Percentiles rank a stretch among this genome's conserved stretches.
Conservation (phyloP, 2,113 vertebrate species). For the Atlantisia rogersi region DNA sequence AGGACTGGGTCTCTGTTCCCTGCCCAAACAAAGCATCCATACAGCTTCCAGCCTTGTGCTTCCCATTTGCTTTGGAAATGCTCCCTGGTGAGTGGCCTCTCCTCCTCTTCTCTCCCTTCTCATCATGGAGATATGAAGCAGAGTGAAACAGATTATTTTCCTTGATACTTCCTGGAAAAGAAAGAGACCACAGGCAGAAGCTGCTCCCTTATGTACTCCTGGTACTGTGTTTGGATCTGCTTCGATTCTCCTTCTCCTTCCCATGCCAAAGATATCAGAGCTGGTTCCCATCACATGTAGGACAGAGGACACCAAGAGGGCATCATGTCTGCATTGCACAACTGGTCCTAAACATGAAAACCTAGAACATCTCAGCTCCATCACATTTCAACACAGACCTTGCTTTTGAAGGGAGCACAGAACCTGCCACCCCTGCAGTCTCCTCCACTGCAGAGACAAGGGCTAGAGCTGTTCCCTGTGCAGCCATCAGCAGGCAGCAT, state of each 20-base stretch:
- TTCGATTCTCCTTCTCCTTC: background rate
- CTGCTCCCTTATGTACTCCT: background rate
- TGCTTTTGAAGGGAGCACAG: background rate
- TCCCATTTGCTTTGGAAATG: background rate
- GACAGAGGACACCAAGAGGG: background rate
- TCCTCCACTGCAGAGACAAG: background rate
- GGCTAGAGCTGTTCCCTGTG: background rate
- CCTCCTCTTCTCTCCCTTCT: background rate
- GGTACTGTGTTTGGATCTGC: background rate
- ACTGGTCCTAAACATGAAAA: background rate
- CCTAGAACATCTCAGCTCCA: background rate
- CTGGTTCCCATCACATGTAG: background rate
- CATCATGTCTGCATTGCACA: background rate
- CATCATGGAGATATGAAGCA: background rate
- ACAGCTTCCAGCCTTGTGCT: background rate
- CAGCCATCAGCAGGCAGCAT: background rate
- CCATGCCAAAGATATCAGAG: fast-evolving
- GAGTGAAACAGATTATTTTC: background rate
- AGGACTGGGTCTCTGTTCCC: background rate
- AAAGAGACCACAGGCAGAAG: background rate
- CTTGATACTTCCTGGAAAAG: background rate
- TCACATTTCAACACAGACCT: background rate
- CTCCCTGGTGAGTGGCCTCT: background rate
- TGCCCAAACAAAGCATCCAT: background rate
- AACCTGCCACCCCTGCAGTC: background rate